Conservation (phyloP, 2,888 invertebrate species). For the Bombylius major region DNA sequence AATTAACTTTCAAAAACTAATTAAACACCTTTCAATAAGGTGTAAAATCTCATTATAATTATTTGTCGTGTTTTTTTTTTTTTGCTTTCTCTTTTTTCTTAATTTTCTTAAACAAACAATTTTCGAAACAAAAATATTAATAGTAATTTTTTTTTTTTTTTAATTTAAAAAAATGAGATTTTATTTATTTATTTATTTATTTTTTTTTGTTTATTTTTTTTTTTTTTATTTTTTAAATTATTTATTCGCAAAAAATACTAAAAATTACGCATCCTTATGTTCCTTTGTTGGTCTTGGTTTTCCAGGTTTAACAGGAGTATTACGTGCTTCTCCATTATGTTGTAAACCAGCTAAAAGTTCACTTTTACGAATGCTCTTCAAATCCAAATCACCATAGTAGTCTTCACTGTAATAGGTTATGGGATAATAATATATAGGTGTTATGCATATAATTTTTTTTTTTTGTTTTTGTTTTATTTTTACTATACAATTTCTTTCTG, state of each 20-base stretch:
- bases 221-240: neutral
- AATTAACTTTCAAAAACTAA: neutral
- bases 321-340: conserved; percentile 42
- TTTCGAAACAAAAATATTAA: too few species aligned
- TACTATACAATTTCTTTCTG: neutral
- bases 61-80: too few species aligned
- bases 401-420: conserved; percentile 68
- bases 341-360: conserved; percentile 74
- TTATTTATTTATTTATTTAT: neutral
- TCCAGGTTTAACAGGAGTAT: conserved; percentile 35
- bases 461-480: conserved; percentile 1
- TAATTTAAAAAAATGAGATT: neutral
- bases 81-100: too few species aligned
- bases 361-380: conserved; percentile 90
- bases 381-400: conserved; percentile 90
- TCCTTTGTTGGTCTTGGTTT: conserved; percentile 44
- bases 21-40: too few species aligned
- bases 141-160: too few species aligned
- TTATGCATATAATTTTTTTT: conserved; percentile 6
- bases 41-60: too few species aligned
- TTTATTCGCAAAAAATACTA: neutral
- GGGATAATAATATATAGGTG: conserved; percentile 10
- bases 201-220: neutral
- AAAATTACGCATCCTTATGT: conserved; percentile 33
- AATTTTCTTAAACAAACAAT: too few species aligned